These are phyloP conservation scores for Bombus terrestris DNA, from an alignment of 1,140 invertebrate genomes.

Conservation along the genomic window DNA sequence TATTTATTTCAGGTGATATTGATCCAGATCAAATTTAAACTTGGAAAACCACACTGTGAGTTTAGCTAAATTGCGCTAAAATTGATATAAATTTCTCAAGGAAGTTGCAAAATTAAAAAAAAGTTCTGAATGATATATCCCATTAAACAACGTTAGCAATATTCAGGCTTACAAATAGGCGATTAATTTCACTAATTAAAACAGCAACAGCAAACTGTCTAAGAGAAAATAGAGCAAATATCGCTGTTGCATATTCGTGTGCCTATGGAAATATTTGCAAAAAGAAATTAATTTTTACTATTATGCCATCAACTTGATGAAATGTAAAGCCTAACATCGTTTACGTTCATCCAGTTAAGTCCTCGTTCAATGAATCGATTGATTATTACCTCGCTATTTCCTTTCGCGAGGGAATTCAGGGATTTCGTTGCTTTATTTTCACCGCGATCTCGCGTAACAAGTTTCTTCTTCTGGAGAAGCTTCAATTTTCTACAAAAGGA, in stretches of 20 bases:
- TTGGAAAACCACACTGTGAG: no score
- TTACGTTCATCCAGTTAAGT: neutral
- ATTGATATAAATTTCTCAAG: no score
- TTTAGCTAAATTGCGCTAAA: no score
- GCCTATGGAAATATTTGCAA: neutral
- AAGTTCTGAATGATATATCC: no score
- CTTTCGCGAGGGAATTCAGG: neutral
- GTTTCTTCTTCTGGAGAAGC: neutral
- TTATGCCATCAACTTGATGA: neutral
- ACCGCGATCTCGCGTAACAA: neutral
- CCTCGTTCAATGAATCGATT: neutral
- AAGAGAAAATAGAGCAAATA: neutral
- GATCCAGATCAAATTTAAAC: no score
- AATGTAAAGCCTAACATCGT: neutral
- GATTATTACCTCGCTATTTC: neutral
- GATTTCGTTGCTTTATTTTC: neutral
- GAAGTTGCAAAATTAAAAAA: neutral
- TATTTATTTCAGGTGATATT: no score
- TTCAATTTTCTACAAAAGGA: conserved; percentile 1
- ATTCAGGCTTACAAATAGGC: neutral
- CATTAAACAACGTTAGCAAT: no score
- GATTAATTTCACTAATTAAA: neutral
- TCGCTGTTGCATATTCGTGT: neutral
- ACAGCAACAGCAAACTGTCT: neutral
- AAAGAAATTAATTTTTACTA: neutral